Evolutionary conservation across 1,140 invertebrate genomes (phyloP).

Genomic region (Macrocentrus cingulum): DNA sequence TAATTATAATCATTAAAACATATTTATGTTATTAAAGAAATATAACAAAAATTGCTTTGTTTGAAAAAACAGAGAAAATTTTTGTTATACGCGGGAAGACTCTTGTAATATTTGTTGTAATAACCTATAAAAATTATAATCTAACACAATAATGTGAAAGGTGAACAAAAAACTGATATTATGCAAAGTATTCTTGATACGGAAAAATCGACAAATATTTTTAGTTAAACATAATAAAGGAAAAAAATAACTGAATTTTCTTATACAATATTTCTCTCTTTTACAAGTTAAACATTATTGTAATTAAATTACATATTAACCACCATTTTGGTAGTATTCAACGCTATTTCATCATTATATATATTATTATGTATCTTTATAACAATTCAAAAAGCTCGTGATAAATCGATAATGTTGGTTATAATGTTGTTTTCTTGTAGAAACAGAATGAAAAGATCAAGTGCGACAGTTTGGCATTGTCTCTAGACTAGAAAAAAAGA

Average conservation of each 20-base stretch:
- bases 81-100: conserved; percentile 38
- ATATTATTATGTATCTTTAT: no score
- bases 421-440: not conserved
- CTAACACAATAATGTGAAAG: not conserved
- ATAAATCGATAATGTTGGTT: not conserved
- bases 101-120: conserved; percentile 46
- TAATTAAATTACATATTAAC: no score
- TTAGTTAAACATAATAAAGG: no score
- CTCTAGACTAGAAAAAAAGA: conserved; percentile 51
- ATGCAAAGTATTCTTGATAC: not conserved
- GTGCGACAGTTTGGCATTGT: conserved; percentile 40
- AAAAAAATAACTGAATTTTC: no score
- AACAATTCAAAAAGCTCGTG: not conserved
- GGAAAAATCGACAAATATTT: no score
- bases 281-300: no score
- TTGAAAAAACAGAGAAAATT: no score
- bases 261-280: no score
- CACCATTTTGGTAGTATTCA: no score
- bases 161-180: not conserved
- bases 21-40: not conserved
- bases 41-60: not conserved
- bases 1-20: not conserved
- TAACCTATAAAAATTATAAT: not conserved
- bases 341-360: no score
- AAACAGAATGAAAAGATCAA: conserved; percentile 8